Evolutionary conservation across 2,888 invertebrate genomes (phyloP), one percentile per base, ranked within the genome.

Genomic region (Eupithecia subfuscata): DNA sequence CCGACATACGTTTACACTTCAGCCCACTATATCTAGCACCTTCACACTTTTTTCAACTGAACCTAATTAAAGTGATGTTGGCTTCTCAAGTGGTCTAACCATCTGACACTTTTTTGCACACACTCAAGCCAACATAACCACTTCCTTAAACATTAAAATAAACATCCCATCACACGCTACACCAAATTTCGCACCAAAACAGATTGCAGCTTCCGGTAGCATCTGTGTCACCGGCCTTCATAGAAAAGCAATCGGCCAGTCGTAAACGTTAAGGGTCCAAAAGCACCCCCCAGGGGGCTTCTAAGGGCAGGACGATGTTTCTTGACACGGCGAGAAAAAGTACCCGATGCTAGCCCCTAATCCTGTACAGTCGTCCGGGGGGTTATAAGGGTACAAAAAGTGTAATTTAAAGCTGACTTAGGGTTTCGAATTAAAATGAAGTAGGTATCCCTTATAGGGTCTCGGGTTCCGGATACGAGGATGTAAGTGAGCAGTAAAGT

Each of bases 171-270:
- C 77, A 79, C 78, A 74, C 84, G 80, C 70, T 77, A 78, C 85
- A 85, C 86, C 82, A 86, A 87, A 84, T 81, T 84, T 86, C 85
- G 83, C 84, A 73, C 84, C 84, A 82, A 87, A 90, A 88, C 87
- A 84, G 84, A 86, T 87, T 87, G 87, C 85, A 85, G 86, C 89
- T 87, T 92, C 92, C 92, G 87, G 77, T 81, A 86, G 82, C 93
- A 93, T 91, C 91, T 93, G 93, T 92, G 91, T 90, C 87, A 88
- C 88, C 88, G 90, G 86, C 94, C 93, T 94, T 95, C 94, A 94
- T 94, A 92, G 94, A 94, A 95, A 95, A 95, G 96, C 96, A 96
- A 96, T 96, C 96, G 96, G 93, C 93, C 94, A 94, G 95, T 95
- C 95, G 96, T 96, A 96, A 96, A 96, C 93, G 95, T 95, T 95